Conservation (phyloP, 2,888 invertebrate species). For the Imbricaverruca yamaguchii region DNA sequence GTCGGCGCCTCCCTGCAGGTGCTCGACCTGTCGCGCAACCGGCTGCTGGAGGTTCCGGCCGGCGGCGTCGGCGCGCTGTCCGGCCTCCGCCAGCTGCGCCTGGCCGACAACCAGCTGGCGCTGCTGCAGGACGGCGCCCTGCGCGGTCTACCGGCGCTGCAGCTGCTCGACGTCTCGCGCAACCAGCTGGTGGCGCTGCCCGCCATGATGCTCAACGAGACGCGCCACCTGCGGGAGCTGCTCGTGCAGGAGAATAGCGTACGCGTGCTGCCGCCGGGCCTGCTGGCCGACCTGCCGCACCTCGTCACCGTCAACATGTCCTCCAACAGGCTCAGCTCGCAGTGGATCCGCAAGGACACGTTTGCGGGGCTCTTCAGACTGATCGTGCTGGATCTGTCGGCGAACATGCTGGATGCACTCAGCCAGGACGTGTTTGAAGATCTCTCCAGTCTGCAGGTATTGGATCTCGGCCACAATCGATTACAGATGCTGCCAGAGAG, state of each 20-base stretch:
- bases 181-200: constrained; percentile 75
- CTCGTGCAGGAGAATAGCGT: constrained; percentile 87
- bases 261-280: constrained; percentile 70
- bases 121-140: constrained; percentile 71
- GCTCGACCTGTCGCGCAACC: not conserved
- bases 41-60: not conserved
- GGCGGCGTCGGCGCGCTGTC: not conserved
- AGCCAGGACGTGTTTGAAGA: constrained; percentile 77
- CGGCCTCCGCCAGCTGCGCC: constrained; percentile 60
- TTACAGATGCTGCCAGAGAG: constrained; percentile 75
- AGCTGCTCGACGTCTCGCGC: constrained; percentile 75
- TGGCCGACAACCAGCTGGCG: constrained; percentile 75
- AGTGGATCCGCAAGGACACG: constrained; percentile 72
- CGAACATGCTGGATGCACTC: constrained; percentile 69
- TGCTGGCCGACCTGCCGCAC: constrained; percentile 76
- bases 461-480: constrained; percentile 76
- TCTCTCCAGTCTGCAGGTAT: constrained; percentile 72
- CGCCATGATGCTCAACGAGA: constrained; percentile 60
- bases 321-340: constrained; percentile 73
- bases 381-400: constrained; percentile 75
- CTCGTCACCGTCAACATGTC: constrained; percentile 74
- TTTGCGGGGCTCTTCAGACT: constrained; percentile 81
- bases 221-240: constrained; percentile 61
- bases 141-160: constrained; percentile 65
- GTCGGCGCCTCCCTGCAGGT: not conserved